Percentiles rank a stretch among this genome's conserved stretches.
phyloP scores from a whole-genome alignment of 2,113 vertebrate species.

The Zosterops lateralis region DNA sequence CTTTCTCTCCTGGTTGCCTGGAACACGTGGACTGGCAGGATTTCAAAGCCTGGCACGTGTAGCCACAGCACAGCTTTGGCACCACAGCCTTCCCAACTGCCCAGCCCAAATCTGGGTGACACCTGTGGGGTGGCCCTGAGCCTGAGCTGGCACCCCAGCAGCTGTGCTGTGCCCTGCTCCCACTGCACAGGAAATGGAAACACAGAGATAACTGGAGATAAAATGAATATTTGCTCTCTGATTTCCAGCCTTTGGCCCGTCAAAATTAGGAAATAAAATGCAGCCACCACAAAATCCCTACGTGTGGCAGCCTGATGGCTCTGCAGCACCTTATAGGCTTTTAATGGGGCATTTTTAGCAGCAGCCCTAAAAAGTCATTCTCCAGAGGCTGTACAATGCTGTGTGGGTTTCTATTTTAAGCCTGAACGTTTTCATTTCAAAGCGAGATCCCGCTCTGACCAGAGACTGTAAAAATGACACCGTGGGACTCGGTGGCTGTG shows the following conservation, averaged over 20 bases:
- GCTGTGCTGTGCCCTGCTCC: not conserved
- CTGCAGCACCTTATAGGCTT: not conserved
- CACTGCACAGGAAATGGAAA: accelerated
- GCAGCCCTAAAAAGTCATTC: slow-evolving; percentile 19
- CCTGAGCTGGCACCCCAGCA: accelerated
- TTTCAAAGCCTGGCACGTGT: slow-evolving; percentile 8
- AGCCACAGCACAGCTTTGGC: not conserved
- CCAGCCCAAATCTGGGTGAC: not conserved
- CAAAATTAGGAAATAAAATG: slow-evolving; percentile 10
- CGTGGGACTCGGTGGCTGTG: not conserved
- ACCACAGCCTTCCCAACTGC: not conserved
- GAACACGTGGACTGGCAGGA: not conserved
- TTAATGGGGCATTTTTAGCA: slow-evolving; percentile 23
- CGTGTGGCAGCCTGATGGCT: not conserved
- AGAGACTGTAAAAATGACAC: not conserved
- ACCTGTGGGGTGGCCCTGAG: accelerated
- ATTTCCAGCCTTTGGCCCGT: not conserved
- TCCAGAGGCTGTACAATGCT: not conserved
- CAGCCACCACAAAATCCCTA: not conserved
- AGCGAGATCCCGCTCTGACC: not conserved
- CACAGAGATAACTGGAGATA: not conserved
- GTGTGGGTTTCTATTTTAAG: slow-evolving; percentile 13
- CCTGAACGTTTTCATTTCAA: not conserved
- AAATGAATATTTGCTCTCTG: not conserved
- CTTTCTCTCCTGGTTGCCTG: slow-evolving; percentile 2